A percentile compares a stretch with the other conserved stretches of the same genome.
These are phyloP conservation scores for Aleiodes leptofemur DNA, from an alignment of 2,888 invertebrate species.

Conservation along the genomic window DNA sequence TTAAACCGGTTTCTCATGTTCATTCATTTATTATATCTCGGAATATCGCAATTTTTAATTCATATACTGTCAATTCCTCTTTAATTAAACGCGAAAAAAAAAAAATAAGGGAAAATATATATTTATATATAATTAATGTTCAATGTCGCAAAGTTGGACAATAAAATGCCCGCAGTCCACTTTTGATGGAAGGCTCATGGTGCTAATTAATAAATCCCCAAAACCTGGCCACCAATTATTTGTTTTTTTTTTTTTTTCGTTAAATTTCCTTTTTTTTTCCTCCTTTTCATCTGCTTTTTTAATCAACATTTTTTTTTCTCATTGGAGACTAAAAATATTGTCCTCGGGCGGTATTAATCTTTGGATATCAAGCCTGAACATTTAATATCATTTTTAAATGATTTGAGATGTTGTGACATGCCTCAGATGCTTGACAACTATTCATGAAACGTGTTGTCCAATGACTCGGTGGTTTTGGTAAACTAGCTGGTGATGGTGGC, in stretches of 20 bases:
- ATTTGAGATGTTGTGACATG: slow-evolving; percentile 64
- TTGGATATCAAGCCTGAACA: slow-evolving; percentile 71
- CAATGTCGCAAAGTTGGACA: slow-evolving; percentile 15
- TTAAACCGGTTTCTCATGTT: slow-evolving; percentile 13
- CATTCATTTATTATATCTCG: neutral
- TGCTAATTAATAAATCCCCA: slow-evolving; percentile 34
- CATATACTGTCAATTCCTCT: slow-evolving; percentile 4
- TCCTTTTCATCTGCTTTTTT: neutral
- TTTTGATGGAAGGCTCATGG: slow-evolving; percentile 1
- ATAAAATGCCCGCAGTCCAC: slow-evolving; percentile 19
- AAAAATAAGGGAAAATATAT: neutral
- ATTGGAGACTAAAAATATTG: slow-evolving; percentile 5
- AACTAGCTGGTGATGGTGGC: slow-evolving; percentile 85
- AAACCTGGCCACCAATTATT: neutral
- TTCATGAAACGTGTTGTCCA: slow-evolving; percentile 77
- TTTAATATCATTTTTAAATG: slow-evolving; percentile 71
- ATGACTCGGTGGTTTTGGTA: slow-evolving; percentile 88
- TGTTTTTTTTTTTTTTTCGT: neutral
- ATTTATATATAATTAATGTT: slow-evolving; percentile 6
- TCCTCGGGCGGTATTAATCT: slow-evolving; percentile 33
- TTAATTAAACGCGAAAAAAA: neutral
- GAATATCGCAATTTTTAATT: slow-evolving; percentile 7
- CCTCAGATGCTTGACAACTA: slow-evolving; percentile 62
- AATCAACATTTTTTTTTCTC: slow-evolving; percentile 2
- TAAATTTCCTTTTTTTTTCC: neutral